A percentile compares a stretch with the other conserved stretches of the same genome.
Evolutionary conservation across 2,113 vertebrate genomes (phyloP).

Genomic region (Festucalex cinctus): DNA sequence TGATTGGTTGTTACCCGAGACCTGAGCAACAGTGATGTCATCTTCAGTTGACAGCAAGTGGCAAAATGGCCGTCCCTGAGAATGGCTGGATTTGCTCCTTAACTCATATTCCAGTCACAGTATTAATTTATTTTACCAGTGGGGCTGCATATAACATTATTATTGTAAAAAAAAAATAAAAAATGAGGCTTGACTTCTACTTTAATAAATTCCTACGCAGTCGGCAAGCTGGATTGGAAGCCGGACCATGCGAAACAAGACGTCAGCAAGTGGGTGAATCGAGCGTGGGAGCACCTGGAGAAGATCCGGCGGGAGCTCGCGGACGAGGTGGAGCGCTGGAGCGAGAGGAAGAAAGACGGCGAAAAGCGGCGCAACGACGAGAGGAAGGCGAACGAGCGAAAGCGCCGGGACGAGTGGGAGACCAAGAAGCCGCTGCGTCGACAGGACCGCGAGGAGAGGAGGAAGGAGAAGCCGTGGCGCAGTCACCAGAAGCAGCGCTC

Average conservation of each 20-base stretch:
- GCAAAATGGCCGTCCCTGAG: too few species aligned
- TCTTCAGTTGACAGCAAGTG: too few species aligned
- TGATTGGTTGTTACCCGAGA: too few species aligned
- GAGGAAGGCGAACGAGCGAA: slow-evolving; percentile 39
- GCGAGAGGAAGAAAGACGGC: slow-evolving; percentile 44
- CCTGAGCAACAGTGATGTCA: too few species aligned
- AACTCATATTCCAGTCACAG: too few species aligned
- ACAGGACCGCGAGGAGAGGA: slow-evolving; percentile 59
- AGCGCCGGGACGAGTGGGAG: slow-evolving; percentile 67
- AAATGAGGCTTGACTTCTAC: too few species aligned
- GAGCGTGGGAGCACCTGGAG: slow-evolving; percentile 62
- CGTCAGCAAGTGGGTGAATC: slow-evolving; percentile 41
- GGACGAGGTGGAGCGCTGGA: slow-evolving; percentile 64
- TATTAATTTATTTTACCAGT: too few species aligned
- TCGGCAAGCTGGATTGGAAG: slow-evolving; percentile 51
- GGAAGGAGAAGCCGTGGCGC: slow-evolving; percentile 71
- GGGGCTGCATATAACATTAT: too few species aligned
- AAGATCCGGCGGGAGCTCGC: slow-evolving; percentile 69
- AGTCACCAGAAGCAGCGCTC: slow-evolving; percentile 23
- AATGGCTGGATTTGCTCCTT: too few species aligned
- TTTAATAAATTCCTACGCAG: background rate
- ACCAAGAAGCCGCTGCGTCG: slow-evolving; percentile 60
- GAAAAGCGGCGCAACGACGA: slow-evolving; percentile 44
- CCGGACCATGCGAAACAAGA: slow-evolving; percentile 65
- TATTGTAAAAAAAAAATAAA: too few species aligned